Conservation (phyloP, 1,140 invertebrate species). For the Cydia pomonella region DNA sequence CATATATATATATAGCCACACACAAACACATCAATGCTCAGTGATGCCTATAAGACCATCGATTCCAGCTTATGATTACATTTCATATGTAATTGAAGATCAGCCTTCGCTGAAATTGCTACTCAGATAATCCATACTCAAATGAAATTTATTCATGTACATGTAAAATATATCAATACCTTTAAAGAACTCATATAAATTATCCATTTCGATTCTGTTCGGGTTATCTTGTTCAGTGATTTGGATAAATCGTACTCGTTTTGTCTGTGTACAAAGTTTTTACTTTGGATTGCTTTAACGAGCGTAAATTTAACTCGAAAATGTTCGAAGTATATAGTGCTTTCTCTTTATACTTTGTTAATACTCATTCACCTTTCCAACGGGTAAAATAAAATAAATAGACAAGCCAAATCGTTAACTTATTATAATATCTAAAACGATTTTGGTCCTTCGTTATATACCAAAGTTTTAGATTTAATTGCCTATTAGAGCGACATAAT, state of each 20-base stretch:
- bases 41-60: constrained; percentile 7
- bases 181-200: constrained; percentile 13
- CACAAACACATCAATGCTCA: neutral
- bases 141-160: constrained; percentile 21
- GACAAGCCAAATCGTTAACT: no score
- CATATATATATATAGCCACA: no score
- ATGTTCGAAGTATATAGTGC: no score
- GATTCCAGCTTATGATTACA: constrained; percentile 7
- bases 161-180: constrained; percentile 1
- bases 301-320: neutral
- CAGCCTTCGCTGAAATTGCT: constrained; percentile 18
- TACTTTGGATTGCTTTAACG: neutral
- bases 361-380: no score
- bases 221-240: constrained; percentile 5
- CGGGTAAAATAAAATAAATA: no score
- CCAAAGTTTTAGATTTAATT: neutral
- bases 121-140: constrained; percentile 11
- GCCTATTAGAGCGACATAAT: neutral
- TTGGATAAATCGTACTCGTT: neutral
- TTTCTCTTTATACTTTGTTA: no score
- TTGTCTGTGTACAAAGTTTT: neutral
- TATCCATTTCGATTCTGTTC: constrained; percentile 21
- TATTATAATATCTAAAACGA: no score
- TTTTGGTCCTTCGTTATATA: no score
- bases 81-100: constrained; percentile 29